phyloP scores from a whole-genome alignment of 2,113 vertebrate species.

The Brienomyrus longianalis region DNA sequence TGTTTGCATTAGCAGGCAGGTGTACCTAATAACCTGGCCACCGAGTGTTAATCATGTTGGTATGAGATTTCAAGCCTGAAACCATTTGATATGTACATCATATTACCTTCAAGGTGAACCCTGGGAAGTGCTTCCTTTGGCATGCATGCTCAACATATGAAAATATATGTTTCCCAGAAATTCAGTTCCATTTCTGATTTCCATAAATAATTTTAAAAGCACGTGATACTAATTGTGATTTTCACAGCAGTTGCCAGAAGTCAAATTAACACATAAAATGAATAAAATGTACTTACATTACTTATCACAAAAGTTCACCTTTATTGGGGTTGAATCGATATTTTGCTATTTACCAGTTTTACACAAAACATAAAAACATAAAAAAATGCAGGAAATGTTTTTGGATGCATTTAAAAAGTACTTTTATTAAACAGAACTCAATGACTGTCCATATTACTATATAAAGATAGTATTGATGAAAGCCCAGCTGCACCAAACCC shows the following conservation, averaged over 20 bases:
- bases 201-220: background rate
- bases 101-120: background rate
- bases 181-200: background rate
- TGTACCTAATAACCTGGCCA: background rate
- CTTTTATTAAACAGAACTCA: background rate
- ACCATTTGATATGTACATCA: background rate
- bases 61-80: background rate
- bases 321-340: background rate
- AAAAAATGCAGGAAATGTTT: background rate
- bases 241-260: background rate
- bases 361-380: background rate
- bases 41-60: background rate
- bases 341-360: background rate
- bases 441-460: background rate
- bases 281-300: background rate
- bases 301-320: background rate
- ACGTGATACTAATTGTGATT: background rate
- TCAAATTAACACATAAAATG: background rate
- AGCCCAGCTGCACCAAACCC: background rate
- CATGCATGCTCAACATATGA: background rate
- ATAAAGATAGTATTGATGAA: background rate
- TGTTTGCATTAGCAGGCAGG: background rate
- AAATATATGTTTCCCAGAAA: background rate
- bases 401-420: background rate
- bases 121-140: background rate